A percentile compares a stretch with the other conserved stretches of the same genome.
These are phyloP conservation scores for Phocoena phocoena DNA, from an alignment of 2,113 vertebrate species.

Conservation along the genomic window DNA sequence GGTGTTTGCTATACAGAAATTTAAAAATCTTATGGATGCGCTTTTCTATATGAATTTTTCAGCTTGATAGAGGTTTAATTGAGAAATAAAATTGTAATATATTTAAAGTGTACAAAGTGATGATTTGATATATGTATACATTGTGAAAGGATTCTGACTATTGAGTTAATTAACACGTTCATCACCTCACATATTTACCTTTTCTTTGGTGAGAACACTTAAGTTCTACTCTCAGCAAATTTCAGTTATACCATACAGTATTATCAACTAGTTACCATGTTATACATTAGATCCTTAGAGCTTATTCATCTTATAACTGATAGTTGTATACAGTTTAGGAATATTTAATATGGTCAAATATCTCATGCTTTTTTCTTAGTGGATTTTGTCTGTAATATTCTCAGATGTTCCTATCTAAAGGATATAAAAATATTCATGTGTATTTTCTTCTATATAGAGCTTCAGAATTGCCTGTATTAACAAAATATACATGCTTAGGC, in stretches of 20 bases:
- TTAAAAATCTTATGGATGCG: neutral
- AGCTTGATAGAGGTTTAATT: neutral
- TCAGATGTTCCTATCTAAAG: conserved; percentile 3
- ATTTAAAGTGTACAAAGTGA: neutral
- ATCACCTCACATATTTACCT: neutral
- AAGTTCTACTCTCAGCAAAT: neutral
- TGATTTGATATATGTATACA: neutral
- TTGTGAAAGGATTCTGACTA: neutral
- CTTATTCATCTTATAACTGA: neutral
- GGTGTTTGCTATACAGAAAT: neutral
- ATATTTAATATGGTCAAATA: conserved; percentile 37
- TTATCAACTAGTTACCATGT: neutral
- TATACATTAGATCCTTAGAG: neutral
- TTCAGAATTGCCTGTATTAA: conserved; percentile 30
- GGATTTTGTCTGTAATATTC: conserved; percentile 41
- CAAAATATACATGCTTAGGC: neutral
- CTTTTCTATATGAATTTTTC: neutral
- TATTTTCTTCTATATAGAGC: conserved; percentile 40
- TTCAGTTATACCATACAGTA: neutral
- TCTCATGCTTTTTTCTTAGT: neutral
- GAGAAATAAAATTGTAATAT: neutral
- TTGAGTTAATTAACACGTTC: neutral
- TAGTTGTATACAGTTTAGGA: neutral
- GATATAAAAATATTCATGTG: neutral
- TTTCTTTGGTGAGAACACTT: neutral